A percentile compares a stretch with the other conserved stretches of the same genome.
These are phyloP conservation scores for Calosoma granatense DNA, from an alignment of 1,140 invertebrate species.

Conservation along the genomic window DNA sequence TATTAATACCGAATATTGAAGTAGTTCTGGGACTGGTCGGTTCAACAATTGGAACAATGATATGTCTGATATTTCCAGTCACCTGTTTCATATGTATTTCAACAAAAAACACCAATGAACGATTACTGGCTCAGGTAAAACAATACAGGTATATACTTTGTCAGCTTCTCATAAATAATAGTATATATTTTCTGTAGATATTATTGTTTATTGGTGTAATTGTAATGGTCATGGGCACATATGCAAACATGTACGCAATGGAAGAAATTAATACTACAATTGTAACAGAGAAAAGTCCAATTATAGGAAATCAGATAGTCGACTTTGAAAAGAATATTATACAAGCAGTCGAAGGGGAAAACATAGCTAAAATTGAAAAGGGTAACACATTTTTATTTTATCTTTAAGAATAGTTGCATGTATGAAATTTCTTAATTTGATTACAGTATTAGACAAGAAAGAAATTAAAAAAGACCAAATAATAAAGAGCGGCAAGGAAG, in stretches of 20 bases:
- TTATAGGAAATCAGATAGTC: not conserved
- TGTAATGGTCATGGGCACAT: slow-evolving; percentile 77
- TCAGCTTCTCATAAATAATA: slow-evolving; percentile 1
- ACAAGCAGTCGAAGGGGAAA: no score
- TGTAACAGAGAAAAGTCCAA: slow-evolving; percentile 24
- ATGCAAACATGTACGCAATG: slow-evolving; percentile 69
- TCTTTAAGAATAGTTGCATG: no score
- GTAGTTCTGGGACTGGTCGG: slow-evolving; percentile 85
- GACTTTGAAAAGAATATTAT: not conserved
- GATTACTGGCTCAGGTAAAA: slow-evolving; percentile 53
- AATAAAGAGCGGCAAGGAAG: no score
- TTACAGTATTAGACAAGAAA: no score
- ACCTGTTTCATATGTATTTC: slow-evolving; percentile 61
- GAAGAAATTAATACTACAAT: slow-evolving; percentile 43
- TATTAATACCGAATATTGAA: slow-evolving; percentile 82
- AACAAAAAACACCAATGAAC: slow-evolving; percentile 63
- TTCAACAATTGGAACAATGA: slow-evolving; percentile 89
- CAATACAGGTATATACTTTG: not conserved
- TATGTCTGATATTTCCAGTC: slow-evolving; percentile 87
- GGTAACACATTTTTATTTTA: no score
- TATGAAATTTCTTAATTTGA: no score
- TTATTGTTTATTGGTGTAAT: slow-evolving; percentile 65
- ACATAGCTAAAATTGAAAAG: no score
- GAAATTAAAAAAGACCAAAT: no score
- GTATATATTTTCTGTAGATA: slow-evolving; percentile 40